phyloP scores from a whole-genome alignment of 1,140 invertebrate species.

The Brachionus paranguensis region DNA sequence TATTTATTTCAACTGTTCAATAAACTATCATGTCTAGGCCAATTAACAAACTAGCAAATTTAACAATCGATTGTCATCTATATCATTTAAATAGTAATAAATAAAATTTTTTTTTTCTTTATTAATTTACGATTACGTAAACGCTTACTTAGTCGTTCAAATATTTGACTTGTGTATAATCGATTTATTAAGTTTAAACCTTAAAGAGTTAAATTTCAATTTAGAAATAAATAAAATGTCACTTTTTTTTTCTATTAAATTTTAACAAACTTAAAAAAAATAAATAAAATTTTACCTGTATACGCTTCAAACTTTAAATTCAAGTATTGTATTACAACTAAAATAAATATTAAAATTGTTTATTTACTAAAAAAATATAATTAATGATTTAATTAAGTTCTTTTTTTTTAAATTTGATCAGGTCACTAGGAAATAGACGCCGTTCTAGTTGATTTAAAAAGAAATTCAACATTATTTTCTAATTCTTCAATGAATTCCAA shows the following conservation, averaged over 20 bases:
- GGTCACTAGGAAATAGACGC: background rate
- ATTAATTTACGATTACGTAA: background rate
- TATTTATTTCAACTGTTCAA: background rate
- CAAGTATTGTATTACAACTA: background rate
- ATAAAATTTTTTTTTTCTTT: no score
- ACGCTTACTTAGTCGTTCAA: background rate
- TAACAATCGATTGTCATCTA: background rate
- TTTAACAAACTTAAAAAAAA: background rate
- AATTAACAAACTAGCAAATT: background rate
- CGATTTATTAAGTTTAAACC: background rate
- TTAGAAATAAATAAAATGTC: background rate
- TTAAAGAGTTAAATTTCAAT: background rate
- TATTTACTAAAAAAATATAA: background rate
- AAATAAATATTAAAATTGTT: conserved; percentile 25
- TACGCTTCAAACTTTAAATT: background rate
- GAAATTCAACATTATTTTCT: background rate
- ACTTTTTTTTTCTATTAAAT: background rate
- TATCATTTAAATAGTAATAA: background rate
- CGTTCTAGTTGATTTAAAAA: no score
- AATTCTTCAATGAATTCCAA: no score
- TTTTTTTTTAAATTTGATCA: background rate
- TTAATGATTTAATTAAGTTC: conserved; percentile 5
- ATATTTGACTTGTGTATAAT: background rate
- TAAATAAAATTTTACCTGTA: background rate
- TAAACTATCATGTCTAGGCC: background rate